Percentiles rank a stretch among this genome's conserved stretches.
phyloP scores from a whole-genome alignment of 2,888 invertebrate genomes.

The Didymodactylos carnosus region DNA sequence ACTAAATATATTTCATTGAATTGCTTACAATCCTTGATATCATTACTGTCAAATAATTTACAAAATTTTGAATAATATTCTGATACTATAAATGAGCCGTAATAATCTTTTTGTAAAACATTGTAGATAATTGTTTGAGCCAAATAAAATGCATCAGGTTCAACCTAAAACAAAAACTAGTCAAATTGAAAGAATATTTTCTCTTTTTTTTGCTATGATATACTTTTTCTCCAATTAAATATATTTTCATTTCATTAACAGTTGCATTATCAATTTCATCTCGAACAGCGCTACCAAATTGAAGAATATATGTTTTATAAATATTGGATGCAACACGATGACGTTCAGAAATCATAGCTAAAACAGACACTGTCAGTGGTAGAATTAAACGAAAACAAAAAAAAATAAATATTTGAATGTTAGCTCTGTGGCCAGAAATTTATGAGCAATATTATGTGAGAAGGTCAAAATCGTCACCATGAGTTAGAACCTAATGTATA shows the following conservation, averaged over 20 bases:
- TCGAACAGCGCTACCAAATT: slow-evolving; percentile 58
- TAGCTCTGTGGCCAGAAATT: too few species aligned
- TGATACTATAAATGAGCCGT: slow-evolving; percentile 56
- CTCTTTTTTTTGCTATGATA: neutral
- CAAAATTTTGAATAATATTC: neutral
- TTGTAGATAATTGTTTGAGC: slow-evolving; percentile 59
- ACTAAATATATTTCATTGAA: too few species aligned
- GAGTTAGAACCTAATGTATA: too few species aligned
- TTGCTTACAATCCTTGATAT: too few species aligned
- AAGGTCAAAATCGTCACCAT: too few species aligned
- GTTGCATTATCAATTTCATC: slow-evolving; percentile 41
- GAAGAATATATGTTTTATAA: slow-evolving; percentile 65
- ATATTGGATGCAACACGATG: slow-evolving; percentile 75
- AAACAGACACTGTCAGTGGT: too few species aligned
- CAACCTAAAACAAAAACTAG: neutral
- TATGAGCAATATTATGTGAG: too few species aligned
- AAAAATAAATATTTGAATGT: too few species aligned
- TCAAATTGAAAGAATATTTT: neutral
- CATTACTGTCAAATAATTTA: too few species aligned
- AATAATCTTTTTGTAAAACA: slow-evolving; percentile 63
- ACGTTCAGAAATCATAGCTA: slow-evolving; percentile 42
- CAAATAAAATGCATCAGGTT: slow-evolving; percentile 47
- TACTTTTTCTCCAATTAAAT: slow-evolving; percentile 56
- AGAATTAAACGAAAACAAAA: too few species aligned
- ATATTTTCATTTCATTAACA: slow-evolving; percentile 64